Base-by-base conservation (phyloP, 2,888 invertebrate species). In the Endomychus coccineus region DNA sequence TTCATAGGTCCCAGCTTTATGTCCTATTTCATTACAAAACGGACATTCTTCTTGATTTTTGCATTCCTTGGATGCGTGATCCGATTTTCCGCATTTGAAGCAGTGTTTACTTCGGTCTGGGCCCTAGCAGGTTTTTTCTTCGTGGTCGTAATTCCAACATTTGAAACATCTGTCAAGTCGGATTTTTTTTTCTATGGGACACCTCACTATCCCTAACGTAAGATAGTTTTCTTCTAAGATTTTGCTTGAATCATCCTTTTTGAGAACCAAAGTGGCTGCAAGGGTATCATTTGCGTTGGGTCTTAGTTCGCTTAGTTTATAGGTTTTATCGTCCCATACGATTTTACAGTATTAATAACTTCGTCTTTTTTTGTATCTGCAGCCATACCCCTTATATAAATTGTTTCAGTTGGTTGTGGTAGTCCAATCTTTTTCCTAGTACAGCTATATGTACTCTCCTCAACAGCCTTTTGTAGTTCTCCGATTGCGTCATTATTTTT, bases 41-140 rank as follows among this genome's bases (percentile, higher is more conserved):
- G 25, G 24, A 6, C 33, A 33, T 13, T 16, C 6, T 14, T 16
- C 16, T 5, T 16, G 4, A 2, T 17, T 25, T 3, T 4, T 3
- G 10, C 28, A 35, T 27, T 27, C 22, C 14, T 14, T 35, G 3
- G 14, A 10, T 9, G 4, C n/a, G 22, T 27, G 28, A 1, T 13
- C 35, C 5, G 10, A 17, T 10, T 14, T 4, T 7, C 19, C 27
- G 16, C 34, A 34, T 17, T 27, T 34, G 3, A 11, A 5, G 10
- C 34, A 34, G 7, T 14, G 5, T 2, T 28, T 28, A 6, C 11
- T 27, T 16, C 34, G 16, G 14, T 34, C 34, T 25, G 12, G 3
- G 5, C 34, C 34, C 9, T 11, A n/a, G 12, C 34, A 34, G 6
- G 10, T 13, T n/a, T 12, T 22, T 1, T 14, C 22, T 5, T 1